Conservation (phyloP, 2,113 vertebrate species). For the Leptocoma aspasia region DNA sequence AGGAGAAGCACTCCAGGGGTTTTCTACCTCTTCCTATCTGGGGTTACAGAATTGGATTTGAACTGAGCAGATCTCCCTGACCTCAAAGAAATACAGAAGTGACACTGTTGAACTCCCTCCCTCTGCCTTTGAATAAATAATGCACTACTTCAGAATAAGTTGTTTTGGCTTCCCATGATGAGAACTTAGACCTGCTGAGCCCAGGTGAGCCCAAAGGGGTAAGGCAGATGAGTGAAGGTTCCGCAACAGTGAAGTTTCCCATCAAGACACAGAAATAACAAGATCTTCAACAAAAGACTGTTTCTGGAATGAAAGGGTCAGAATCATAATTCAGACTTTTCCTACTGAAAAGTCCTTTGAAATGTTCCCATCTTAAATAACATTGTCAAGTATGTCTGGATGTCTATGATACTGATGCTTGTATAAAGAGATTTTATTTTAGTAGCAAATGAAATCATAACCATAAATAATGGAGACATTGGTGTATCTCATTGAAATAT, state of each 20-base stretch:
- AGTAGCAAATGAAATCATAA: background rate
- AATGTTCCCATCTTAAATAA: background rate
- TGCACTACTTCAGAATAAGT: background rate
- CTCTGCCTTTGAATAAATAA: background rate
- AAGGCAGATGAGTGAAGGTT: background rate
- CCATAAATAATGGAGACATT: background rate
- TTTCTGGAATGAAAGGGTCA: background rate
- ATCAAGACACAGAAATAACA: background rate
- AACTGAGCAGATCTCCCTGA: background rate
- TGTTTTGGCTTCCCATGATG: background rate
- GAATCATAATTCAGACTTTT: background rate
- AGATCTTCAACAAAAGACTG: background rate
- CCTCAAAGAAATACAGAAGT: background rate
- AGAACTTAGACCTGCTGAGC: background rate
- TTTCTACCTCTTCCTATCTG: background rate
- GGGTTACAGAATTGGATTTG: background rate
- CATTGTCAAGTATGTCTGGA: background rate
- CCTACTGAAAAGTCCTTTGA: background rate
- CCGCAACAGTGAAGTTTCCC: background rate
- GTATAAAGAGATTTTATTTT: background rate
- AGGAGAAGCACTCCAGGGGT: background rate
- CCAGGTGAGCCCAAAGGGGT: background rate
- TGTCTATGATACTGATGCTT: background rate
- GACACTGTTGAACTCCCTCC: background rate
- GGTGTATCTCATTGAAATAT: background rate